A percentile compares a stretch with the other conserved stretches of the same genome.
Evolutionary conservation across 2,113 vertebrate species (phyloP).

Genomic region (Chrysemys picta): DNA sequence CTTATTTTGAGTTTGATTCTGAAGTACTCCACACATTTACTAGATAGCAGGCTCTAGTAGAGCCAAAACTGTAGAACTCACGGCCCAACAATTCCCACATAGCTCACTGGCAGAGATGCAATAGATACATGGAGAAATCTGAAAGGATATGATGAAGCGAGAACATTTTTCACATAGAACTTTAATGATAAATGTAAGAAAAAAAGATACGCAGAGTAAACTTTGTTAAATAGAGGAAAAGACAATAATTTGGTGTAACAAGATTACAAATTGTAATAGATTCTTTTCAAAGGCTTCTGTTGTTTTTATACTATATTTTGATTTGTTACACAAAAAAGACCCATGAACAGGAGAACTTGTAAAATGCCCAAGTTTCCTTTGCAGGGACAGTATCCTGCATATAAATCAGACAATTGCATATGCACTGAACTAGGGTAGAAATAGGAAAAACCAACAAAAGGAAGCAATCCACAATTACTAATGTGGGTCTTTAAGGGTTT

Average conservation of each 20-base stretch:
- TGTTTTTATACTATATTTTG: constrained; percentile 5
- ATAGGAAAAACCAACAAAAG: constrained; percentile 18
- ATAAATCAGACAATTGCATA: constrained; percentile 17
- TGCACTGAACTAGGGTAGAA: neutral
- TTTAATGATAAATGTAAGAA: neutral
- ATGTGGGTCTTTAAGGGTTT: neutral
- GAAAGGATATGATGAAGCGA: neutral
- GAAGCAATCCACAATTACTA: neutral
- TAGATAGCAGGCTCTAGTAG: neutral
- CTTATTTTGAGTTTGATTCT: neutral
- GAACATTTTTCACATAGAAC: neutral
- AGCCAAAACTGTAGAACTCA: neutral
- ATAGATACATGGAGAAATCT: neutral
- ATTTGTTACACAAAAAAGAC: neutral
- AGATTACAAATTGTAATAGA: neutral
- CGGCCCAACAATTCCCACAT: neutral
- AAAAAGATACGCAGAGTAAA: neutral
- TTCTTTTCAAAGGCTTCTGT: neutral
- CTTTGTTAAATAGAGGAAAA: neutral
- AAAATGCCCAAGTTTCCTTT: constrained; percentile 10
- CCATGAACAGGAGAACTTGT: neutral
- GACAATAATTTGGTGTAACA: neutral
- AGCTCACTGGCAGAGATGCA: neutral
- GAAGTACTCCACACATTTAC: neutral
- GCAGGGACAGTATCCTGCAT: neutral